Evolutionary conservation across 2,113 vertebrate species (phyloP).

Genomic region (Rhinoderma darwinii): DNA sequence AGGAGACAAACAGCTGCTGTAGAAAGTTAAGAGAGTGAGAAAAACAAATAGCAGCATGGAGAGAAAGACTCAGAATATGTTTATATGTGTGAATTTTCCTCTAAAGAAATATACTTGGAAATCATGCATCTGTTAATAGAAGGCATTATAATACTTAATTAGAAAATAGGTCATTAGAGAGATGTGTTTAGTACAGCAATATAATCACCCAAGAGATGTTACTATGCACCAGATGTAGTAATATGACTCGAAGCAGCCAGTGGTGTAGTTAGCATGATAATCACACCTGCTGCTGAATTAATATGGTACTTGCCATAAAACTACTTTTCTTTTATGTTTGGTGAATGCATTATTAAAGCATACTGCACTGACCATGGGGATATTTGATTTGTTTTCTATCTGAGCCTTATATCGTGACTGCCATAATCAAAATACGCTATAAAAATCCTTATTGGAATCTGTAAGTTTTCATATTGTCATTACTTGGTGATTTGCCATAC

Average conservation of each 20-base stretch:
- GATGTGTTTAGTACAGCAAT: conserved; percentile 63
- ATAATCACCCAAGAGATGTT: conserved; percentile 66
- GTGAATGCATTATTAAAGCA: conserved; percentile 61
- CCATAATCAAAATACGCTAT: conserved; percentile 2
- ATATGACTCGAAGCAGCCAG: conserved; percentile 62
- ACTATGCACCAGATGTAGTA: conserved; percentile 64
- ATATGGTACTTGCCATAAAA: conserved; percentile 61
- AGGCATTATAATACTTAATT: conserved; percentile 65
- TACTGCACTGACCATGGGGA: conserved; percentile 65
- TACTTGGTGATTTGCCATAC: not conserved
- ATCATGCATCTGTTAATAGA: conserved; percentile 55
- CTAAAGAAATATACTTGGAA: conserved; percentile 28
- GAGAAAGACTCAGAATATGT: not conserved
- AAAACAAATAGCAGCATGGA: not conserved
- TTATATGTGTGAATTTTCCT: conserved; percentile 24
- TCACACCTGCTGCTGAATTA: conserved; percentile 66
- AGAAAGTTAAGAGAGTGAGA: not conserved
- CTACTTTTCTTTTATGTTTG: conserved; percentile 51
- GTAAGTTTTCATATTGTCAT: conserved; percentile 3
- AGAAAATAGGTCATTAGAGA: conserved; percentile 58
- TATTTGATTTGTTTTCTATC: not conserved
- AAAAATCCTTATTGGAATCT: not conserved
- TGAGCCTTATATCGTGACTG: not conserved
- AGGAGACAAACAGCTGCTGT: not conserved
- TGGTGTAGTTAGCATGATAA: conserved; percentile 65